Conservation (phyloP, 2,113 vertebrate species). For the Petromus typicus region DNA sequence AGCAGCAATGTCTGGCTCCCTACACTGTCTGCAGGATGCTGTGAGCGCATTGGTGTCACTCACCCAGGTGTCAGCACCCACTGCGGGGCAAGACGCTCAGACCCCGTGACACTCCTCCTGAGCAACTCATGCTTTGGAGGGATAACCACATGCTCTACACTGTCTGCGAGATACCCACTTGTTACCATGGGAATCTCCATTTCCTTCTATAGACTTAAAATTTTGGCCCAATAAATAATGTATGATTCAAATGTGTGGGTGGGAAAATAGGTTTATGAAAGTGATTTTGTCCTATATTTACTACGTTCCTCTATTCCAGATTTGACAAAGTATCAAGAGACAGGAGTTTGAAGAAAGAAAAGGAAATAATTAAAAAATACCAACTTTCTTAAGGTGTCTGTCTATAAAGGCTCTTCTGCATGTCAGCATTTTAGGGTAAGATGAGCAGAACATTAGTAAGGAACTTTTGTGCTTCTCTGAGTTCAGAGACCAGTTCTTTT, state of each 20-base stretch:
- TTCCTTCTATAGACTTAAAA: background rate
- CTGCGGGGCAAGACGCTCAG: background rate
- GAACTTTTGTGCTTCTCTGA: background rate
- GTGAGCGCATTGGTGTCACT: background rate
- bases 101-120: background rate
- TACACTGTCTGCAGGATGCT: background rate
- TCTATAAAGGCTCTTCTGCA: background rate
- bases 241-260: background rate
- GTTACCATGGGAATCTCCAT: background rate
- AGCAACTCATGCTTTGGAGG: background rate
- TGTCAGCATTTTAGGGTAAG: background rate
- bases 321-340: background rate
- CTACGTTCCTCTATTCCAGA: background rate
- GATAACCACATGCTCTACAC: background rate
- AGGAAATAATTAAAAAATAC: background rate
- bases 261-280: background rate
- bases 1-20: no score
- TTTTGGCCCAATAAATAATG: background rate
- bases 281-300: background rate
- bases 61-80: background rate
- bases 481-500: background rate
- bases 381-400: no score
- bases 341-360: background rate
- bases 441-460: background rate
- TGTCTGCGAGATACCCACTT: background rate